Conservation (phyloP, 2,113 vertebrate genomes). For the Mustelus asterias region DNA sequence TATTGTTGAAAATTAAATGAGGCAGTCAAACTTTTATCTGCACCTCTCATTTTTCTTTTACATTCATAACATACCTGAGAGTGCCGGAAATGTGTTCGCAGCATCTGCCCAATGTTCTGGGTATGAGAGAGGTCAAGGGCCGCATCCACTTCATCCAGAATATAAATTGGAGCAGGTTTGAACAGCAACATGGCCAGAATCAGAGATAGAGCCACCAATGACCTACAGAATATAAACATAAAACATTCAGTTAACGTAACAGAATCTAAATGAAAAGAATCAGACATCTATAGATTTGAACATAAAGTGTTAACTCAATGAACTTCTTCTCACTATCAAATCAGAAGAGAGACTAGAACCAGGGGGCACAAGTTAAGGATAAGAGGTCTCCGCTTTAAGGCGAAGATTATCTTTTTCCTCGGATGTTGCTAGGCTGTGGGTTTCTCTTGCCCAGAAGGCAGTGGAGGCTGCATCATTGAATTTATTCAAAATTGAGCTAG, state of each 20-base stretch:
- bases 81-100: constrained; percentile 78
- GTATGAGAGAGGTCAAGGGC: constrained; percentile 95
- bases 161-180: constrained; percentile 96
- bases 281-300: background rate
- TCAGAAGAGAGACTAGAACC: too few relatives aligned
- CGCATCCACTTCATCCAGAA: constrained; percentile 93
- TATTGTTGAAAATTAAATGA: background rate
- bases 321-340: background rate
- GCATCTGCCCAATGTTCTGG: constrained; percentile 96
- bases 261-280: background rate
- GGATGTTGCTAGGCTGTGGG: too few relatives aligned
- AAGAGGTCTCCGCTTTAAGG: too few relatives aligned
- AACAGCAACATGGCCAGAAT: constrained; percentile 93
- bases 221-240: constrained; percentile 55
- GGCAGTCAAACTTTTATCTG: background rate
- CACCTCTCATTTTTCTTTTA: background rate
- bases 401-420: too few relatives aligned
- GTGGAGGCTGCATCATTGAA: too few relatives aligned
- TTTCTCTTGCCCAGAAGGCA: too few relatives aligned
- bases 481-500: too few relatives aligned
- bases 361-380: too few relatives aligned
- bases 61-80: constrained; percentile 69
- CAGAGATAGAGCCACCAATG: constrained; percentile 87
- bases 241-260: background rate
- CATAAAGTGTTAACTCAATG: background rate